phyloP scores from a whole-genome alignment of 2,113 vertebrate species.

The Micromys minutus region DNA sequence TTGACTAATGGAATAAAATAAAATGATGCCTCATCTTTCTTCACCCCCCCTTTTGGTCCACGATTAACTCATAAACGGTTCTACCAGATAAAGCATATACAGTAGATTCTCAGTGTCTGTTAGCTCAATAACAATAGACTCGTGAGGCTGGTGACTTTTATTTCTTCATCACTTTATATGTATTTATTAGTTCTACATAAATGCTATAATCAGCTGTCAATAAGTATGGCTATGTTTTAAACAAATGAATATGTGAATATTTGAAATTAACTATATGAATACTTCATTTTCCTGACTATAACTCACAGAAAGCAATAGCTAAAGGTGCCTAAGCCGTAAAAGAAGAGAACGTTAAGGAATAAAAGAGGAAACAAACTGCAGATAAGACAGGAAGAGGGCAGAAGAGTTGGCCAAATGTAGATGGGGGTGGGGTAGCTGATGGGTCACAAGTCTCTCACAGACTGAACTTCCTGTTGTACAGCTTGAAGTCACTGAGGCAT shows the following conservation, averaged over 20 bases:
- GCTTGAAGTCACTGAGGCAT: neutral
- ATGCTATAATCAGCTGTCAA: neutral
- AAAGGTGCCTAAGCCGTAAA: neutral
- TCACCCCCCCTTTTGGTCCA: neutral
- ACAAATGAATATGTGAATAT: neutral
- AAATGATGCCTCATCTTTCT: neutral
- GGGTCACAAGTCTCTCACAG: neutral
- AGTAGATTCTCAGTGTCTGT: neutral
- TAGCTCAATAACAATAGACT: neutral
- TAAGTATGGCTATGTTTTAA: neutral
- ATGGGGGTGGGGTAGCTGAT: neutral
- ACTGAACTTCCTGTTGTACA: neutral
- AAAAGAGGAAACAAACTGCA: neutral
- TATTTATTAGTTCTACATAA: neutral
- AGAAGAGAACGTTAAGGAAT: neutral
- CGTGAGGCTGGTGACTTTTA: neutral
- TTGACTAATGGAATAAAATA: neutral
- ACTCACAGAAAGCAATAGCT: neutral
- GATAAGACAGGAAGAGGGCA: neutral
- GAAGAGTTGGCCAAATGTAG: neutral
- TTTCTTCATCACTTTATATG: neutral
- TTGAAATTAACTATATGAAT: neutral
- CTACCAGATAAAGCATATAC: neutral
- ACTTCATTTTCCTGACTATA: constrained; percentile 23
- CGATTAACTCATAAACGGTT: neutral